Evolutionary conservation across 1,140 invertebrate genomes (phyloP).

Genomic region (Neodiprion pinetum): DNA sequence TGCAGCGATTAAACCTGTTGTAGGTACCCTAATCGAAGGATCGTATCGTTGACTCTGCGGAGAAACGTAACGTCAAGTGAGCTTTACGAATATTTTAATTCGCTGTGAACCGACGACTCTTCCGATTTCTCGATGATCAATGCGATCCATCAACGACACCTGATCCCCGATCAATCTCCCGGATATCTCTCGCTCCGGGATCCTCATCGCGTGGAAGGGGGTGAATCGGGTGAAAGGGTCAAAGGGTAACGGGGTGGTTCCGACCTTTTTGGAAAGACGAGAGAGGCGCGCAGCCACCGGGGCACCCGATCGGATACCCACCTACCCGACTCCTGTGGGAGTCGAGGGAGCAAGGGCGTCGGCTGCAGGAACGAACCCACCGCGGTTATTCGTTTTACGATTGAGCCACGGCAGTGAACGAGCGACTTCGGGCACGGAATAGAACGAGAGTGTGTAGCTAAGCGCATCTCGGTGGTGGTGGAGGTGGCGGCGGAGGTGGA

Average conservation of each 20-base stretch:
- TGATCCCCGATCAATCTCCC: too few species aligned
- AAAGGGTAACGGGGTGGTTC: background rate
- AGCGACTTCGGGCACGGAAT: background rate
- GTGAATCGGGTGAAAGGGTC: background rate
- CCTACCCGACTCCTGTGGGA: too few species aligned
- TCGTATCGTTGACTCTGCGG: too few species aligned
- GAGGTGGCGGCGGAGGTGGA: constrained; percentile 13
- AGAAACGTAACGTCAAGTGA: too few species aligned
- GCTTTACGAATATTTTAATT: too few species aligned
- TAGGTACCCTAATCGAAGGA: too few species aligned
- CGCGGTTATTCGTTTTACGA: background rate
- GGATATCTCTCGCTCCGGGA: background rate
- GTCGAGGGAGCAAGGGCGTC: background rate
- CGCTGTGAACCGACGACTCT: too few species aligned
- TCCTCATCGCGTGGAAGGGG: background rate
- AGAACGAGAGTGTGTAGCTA: background rate
- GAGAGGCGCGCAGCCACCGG: background rate
- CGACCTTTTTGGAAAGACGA: background rate
- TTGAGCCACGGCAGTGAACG: background rate
- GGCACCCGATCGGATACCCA: too few species aligned
- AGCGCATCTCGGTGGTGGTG: background rate
- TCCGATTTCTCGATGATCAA: too few species aligned
- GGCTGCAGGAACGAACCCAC: background rate
- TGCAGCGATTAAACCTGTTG: too few species aligned
- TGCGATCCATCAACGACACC: background rate